Evolutionary conservation across 2,113 vertebrate species (phyloP).

Genomic region (Hymenochirus boettgeri): DNA sequence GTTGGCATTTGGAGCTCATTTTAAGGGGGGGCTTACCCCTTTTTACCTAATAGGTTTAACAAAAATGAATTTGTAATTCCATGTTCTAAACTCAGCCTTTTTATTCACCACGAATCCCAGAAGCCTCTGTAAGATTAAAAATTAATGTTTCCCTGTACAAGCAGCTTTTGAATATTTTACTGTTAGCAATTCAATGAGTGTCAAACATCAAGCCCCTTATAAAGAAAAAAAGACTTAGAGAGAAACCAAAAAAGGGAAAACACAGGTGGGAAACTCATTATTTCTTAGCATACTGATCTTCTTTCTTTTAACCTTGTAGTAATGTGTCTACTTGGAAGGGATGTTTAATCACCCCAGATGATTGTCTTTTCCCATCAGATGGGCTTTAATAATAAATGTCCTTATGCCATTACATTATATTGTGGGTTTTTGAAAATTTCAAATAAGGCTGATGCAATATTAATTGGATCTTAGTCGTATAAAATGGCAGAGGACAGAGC

Average conservation of each 20-base stretch:
- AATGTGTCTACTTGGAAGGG: neutral
- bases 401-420: slow-evolving; percentile 69
- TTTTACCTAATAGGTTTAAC: neutral
- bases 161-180: slow-evolving; percentile 47
- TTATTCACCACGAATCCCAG: slow-evolving; percentile 66
- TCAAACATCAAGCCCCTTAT: slow-evolving; percentile 28
- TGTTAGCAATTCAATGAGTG: slow-evolving; percentile 45
- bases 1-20: too few relatives aligned
- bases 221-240: slow-evolving; percentile 17
- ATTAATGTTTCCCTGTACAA: slow-evolving; percentile 55
- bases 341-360: slow-evolving; percentile 40
- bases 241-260: slow-evolving; percentile 1
- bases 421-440: slow-evolving; percentile 78
- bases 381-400: slow-evolving; percentile 80
- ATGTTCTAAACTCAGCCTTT: slow-evolving; percentile 46
- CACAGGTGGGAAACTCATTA: neutral
- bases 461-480: slow-evolving; percentile 72
- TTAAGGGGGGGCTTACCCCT: too few relatives aligned
- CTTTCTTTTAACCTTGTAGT: slow-evolving; percentile 16
- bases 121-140: slow-evolving; percentile 69
- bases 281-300: slow-evolving; percentile 8
- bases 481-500: slow-evolving; percentile 62
- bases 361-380: slow-evolving; percentile 64
- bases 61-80: slow-evolving; percentile 40
- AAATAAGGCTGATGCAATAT: slow-evolving; percentile 80